Percentiles rank a stretch among this genome's conserved stretches.
phyloP scores from a whole-genome alignment of 2,113 vertebrate genomes.

The Semnornis frantzii region DNA sequence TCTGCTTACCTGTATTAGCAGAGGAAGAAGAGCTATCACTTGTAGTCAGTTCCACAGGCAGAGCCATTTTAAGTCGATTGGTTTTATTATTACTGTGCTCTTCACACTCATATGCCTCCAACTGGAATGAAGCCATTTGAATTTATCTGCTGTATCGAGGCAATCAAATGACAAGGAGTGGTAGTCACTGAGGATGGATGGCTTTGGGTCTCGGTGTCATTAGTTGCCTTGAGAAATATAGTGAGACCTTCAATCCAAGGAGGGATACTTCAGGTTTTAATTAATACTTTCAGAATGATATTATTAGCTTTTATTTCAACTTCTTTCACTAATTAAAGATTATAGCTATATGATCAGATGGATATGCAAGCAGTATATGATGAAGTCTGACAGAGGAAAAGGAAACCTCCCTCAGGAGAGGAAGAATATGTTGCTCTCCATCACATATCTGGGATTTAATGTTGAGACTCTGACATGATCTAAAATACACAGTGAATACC shows the following conservation, averaged over 20 bases:
- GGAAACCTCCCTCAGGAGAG: background rate
- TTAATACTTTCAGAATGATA: background rate
- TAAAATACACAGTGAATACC: background rate
- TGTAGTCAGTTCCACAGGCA: background rate
- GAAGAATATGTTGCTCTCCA: background rate
- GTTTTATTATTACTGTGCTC: slow-evolving; percentile 52
- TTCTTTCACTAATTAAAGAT: background rate
- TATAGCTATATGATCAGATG: background rate
- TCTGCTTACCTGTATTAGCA: background rate
- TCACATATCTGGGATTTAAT: background rate
- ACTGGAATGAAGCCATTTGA: slow-evolving; percentile 17
- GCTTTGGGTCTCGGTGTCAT: slow-evolving; percentile 1
- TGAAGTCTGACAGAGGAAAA: background rate
- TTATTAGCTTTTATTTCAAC: slow-evolving; percentile 32
- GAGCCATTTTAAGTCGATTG: slow-evolving; percentile 23
- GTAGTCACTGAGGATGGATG: slow-evolving; percentile 52
- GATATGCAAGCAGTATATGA: background rate
- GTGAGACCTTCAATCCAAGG: background rate
- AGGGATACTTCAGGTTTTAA: slow-evolving; percentile 27
- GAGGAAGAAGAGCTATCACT: background rate
- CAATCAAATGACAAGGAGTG: slow-evolving; percentile 40
- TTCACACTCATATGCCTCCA: slow-evolving; percentile 57
- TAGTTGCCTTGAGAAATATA: slow-evolving; percentile 20
- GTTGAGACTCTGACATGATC: background rate
- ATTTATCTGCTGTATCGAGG: slow-evolving; percentile 48